These are phyloP conservation scores for Bombus soroeensis DNA, from an alignment of 1,140 invertebrate genomes.

Conservation along the genomic window DNA sequence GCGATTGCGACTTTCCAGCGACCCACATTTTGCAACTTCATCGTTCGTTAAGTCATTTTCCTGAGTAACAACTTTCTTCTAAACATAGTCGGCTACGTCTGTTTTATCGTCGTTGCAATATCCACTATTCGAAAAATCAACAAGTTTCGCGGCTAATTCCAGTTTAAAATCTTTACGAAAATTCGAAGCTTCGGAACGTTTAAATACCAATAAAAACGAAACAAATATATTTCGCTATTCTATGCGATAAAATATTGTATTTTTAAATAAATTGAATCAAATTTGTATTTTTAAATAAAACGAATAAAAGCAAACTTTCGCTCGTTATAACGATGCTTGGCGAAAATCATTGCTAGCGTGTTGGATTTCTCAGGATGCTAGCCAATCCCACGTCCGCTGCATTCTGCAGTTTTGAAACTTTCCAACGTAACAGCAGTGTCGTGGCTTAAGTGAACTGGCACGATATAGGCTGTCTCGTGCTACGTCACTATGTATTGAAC, in stretches of 20 bases:
- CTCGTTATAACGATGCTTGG: conserved; percentile 28
- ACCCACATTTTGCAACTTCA: conserved; percentile 27
- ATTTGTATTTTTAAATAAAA: too few species aligned
- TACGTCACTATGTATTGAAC: conserved; percentile 36
- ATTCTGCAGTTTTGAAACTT: conserved; percentile 81
- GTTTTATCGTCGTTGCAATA: too few species aligned
- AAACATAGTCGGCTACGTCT: too few species aligned
- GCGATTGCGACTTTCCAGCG: conserved; percentile 16
- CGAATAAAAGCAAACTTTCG: background rate
- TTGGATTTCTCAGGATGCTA: conserved; percentile 42
- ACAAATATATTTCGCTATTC: too few species aligned
- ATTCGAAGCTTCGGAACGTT: background rate
- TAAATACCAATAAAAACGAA: background rate
- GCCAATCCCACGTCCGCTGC: conserved; percentile 78
- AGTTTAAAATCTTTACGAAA: background rate
- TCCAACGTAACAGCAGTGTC: conserved; percentile 69
- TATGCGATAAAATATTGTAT: too few species aligned
- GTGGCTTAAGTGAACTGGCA: conserved; percentile 72
- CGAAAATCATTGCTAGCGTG: conserved; percentile 36
- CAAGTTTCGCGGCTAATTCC: too few species aligned
- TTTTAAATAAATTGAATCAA: too few species aligned
- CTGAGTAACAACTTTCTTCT: background rate
- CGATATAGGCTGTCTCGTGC: conserved; percentile 26
- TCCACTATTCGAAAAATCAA: background rate
- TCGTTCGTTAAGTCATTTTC: background rate